Base-by-base conservation (phyloP, 1,140 invertebrate species). In the Cepaea nemoralis region DNA sequence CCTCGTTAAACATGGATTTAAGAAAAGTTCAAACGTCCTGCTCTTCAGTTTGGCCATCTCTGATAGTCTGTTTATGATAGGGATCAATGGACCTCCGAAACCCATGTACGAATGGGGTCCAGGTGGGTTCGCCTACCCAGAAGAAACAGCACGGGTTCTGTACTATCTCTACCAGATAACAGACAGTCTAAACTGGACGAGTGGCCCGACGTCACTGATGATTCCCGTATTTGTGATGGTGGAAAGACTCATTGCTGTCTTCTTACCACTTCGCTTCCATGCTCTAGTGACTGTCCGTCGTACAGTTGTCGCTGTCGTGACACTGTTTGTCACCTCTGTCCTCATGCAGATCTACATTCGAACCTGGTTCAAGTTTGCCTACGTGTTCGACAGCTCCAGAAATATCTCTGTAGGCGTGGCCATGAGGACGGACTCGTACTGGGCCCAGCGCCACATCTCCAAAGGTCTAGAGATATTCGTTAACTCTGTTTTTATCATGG, bases 1-100 rank as follows among this genome's bases (percentile, higher is more conserved):
- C 39, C 14, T 77, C 0, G 33, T 19, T 22, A 77, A 63, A 33
- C 75, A 77, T 50, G 75, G 75, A 39, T 42, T 77, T 22, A 66
- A 77, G 2, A 77, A 77, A 63, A 55, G 75, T 35, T 77, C 75
- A 14, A 77, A 77, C 75, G 66, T 77, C 31, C 35, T 77, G 19
- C 75, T 77, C 1, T 55, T 77, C 33, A 63, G 75, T 33, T 24
- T 77, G 55, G 75, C 75, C 35, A 50, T 77, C 3, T 35, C 75
- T 14, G 75, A 77, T 35, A 59, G 63, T 19, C 27, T 66, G 10
- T 77, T 77, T 35, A 48, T 77, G 27, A 63, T 77, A 5, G 48
- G 45, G 5, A 33, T 59, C 24, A 77, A 77, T 35, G 50, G 75
- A n/a, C 33, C 50, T 35, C 75, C 75, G 0, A 77, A 77, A 45